Conservation (phyloP, 2,797 vertebrate species). For the Gallirallus australis region DNA sequence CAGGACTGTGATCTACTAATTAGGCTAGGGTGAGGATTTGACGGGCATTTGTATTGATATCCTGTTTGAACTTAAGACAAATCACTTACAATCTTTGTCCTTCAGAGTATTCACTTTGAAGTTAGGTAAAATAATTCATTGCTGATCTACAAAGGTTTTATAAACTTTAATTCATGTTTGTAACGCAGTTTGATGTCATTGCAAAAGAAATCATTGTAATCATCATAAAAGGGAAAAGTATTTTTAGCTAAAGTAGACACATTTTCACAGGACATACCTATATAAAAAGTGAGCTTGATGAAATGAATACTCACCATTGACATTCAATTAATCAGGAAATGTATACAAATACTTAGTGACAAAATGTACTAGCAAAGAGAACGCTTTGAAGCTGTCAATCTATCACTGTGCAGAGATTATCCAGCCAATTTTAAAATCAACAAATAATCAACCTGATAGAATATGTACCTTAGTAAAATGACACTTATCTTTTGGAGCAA, state of each 20-base stretch:
- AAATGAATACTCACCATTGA: neutral
- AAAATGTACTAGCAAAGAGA: neutral
- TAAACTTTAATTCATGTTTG: constrained; percentile 1
- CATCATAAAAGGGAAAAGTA: neutral
- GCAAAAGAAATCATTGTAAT: neutral
- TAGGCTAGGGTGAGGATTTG: neutral
- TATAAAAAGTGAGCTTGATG: neutral
- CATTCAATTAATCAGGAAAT: neutral
- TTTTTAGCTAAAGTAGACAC: neutral
- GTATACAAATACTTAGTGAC: neutral
- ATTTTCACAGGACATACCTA: neutral
- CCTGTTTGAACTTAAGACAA: neutral
- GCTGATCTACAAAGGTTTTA: neutral
- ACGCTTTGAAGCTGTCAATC: neutral
- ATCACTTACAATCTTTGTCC: neutral
- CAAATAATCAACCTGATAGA: neutral
- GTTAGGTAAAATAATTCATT: neutral
- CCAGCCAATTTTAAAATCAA: constrained; percentile 10
- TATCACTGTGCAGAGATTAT: neutral
- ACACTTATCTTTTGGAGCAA: neutral
- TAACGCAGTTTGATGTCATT: neutral
- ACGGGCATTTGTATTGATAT: neutral
- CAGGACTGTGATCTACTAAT: neutral
- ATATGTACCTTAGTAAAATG: neutral
- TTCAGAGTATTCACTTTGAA: neutral